A percentile compares a stretch with the other conserved stretches of the same genome.
These are phyloP conservation scores for Myotis daubentonii DNA, from an alignment of 2,797 vertebrate species.

Conservation along the genomic window DNA sequence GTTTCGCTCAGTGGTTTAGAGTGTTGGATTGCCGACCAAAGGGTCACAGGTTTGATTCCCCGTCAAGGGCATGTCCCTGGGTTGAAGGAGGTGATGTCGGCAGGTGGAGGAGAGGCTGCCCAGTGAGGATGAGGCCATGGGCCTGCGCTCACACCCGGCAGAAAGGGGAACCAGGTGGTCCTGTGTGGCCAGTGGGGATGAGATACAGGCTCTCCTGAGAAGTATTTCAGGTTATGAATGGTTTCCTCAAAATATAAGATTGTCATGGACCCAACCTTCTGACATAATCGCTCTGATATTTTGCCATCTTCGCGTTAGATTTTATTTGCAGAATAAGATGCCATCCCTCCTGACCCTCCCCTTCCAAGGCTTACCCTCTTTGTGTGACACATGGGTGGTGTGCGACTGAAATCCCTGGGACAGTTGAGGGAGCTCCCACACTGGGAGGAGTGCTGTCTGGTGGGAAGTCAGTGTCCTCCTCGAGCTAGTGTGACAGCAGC, in stretches of 20 bases:
- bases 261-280: fast-evolving
- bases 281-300: not conserved
- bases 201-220: not conserved
- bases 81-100: not conserved
- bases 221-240: not conserved
- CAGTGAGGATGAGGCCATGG: too few relatives aligned
- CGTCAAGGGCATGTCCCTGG: too few relatives aligned
- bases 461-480: not conserved
- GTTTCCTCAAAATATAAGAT: not conserved
- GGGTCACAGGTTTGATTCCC: too few relatives aligned
- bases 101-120: not conserved
- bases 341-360: fast-evolving
- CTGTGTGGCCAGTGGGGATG: not conserved
- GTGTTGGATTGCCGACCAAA: too few relatives aligned
- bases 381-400: not conserved
- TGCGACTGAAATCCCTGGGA: not conserved
- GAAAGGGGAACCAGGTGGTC: not conserved
- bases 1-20: too few relatives aligned
- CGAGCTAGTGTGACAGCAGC: not conserved
- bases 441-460: not conserved
- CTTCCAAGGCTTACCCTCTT: not conserved
- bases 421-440: not conserved
- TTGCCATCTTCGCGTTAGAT: fast-evolving
- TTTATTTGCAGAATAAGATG: not conserved
- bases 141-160: fast-evolving